These are phyloP conservation scores for Mylabris sibirica DNA, from an alignment of 2,888 invertebrate species.

Conservation along the genomic window DNA sequence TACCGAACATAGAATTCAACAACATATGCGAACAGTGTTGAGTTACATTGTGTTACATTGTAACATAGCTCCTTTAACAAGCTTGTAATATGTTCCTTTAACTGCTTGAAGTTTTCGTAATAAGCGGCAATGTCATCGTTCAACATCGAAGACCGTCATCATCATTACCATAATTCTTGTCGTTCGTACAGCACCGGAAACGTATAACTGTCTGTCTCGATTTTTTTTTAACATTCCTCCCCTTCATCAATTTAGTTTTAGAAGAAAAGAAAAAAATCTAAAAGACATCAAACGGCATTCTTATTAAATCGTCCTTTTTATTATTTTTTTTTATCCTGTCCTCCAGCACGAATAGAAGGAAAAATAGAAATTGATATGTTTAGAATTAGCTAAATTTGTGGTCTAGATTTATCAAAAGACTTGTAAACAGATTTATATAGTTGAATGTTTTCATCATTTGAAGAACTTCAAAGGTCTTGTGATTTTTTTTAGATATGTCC, in stretches of 20 bases:
- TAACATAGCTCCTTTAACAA: constrained; percentile 19
- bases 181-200: not conserved
- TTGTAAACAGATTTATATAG: constrained; percentile 39
- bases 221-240: constrained; percentile 12
- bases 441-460: constrained; percentile 30
- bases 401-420: constrained; percentile 29
- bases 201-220: constrained; percentile 1
- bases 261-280: not conserved
- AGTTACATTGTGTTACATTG: constrained; percentile 18
- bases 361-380: constrained; percentile 3
- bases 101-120: not conserved
- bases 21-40: constrained; percentile 16
- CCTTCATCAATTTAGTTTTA: constrained; percentile 12
- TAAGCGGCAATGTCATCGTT: constrained; percentile 19
- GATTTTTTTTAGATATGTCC: constrained; percentile 12
- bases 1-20: constrained; percentile 19
- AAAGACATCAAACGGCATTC: constrained; percentile 22
- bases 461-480: constrained; percentile 28
- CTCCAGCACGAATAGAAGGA: not conserved
- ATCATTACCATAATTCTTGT: constrained; percentile 15
- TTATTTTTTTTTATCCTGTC: not conserved
- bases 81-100: constrained; percentile 17
- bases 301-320: not conserved
- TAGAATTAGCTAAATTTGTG: constrained; percentile 11
- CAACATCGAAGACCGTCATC: constrained; percentile 2